These are phyloP conservation scores for Rhodophaea formosa DNA, from an alignment of 2,888 invertebrate genomes.

Conservation along the genomic window DNA sequence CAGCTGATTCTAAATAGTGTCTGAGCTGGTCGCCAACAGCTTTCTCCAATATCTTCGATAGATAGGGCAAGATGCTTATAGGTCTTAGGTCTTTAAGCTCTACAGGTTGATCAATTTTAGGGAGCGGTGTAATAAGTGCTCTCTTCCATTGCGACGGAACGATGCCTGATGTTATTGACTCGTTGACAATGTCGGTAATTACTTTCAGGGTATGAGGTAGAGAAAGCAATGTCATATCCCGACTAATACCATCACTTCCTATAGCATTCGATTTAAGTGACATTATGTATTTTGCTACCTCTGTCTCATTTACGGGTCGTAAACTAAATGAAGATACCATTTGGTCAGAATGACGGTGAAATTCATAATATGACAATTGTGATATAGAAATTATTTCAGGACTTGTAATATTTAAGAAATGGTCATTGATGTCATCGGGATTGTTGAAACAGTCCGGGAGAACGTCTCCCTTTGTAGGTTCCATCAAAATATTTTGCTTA, in stretches of 20 bases:
- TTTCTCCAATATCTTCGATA: conserved; percentile 14
- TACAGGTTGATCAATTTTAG: background rate
- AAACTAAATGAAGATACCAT: background rate
- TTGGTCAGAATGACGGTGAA: background rate
- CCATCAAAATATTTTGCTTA: no score
- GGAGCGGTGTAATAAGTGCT: background rate
- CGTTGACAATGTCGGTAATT: background rate
- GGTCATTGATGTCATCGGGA: no score
- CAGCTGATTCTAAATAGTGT: background rate
- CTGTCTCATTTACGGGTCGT: background rate
- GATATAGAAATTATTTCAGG: no score
- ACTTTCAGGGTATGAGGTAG: background rate
- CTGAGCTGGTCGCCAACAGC: background rate
- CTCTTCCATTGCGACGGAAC: background rate
- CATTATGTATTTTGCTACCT: background rate
- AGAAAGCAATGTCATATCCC: background rate
- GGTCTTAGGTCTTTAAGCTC: conserved; percentile 10
- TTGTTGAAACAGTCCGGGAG: no score
- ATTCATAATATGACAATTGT: no score
- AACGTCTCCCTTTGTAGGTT: no score
- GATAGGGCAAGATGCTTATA: conserved; percentile 12
- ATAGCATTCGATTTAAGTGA: background rate
- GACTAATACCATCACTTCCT: background rate
- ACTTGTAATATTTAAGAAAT: no score
- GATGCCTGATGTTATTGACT: background rate